Evolutionary conservation across 2,888 invertebrate genomes (phyloP), one percentile per base, ranked within the genome.

Genomic region (Sicus ferrugineus): DNA sequence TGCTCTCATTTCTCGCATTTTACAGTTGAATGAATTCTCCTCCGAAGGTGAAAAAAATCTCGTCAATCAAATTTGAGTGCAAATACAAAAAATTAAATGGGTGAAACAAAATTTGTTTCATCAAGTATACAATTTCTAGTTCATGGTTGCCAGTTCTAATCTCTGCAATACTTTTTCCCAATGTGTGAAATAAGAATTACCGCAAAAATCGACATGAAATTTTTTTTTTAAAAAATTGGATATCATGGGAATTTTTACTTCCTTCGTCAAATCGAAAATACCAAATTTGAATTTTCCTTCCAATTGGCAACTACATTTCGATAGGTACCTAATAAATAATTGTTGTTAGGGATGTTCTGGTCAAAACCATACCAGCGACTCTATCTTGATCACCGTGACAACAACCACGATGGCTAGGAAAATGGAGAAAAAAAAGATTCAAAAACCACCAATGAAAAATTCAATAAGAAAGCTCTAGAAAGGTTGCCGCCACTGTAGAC

Each of bases 41-140:
- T n/a, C n/a, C n/a, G n/a, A n/a, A n/a, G n/a, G 14, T 31, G 16
- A 56, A 42, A 66, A 42, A 34, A 26, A 66, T 46, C 54, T 56
- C 14, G 19, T 54, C 26, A 46, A 42, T 11, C 38, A 21, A 65
- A 26, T 50, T 34, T 6, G 48, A 34, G 48, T 14, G 19, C 42
- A 4, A 56, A 54, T 19, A n/a, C 42, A 11, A 23, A 48, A 66
- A 50, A 34, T 21, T 50, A 21, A 61, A 26, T 38, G 42, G 38
- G 11, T 30, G 26, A 6, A 3, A 4, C 42, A 42, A 4, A n/a
- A 4, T 42, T 14, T n/a, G 11, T 2, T 1, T 4, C 2, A 16
- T n/a, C 16, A 42, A 9, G n/a, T 42, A 42, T 16, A 42, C 5
- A 16, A n/a, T n/a, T n/a, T 42, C 16, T 42, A 42, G 1, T 42